Evolutionary conservation across 2,888 invertebrate species (phyloP), one percentile per base, ranked within the genome.

Genomic region (Hylaea fasciaria): DNA sequence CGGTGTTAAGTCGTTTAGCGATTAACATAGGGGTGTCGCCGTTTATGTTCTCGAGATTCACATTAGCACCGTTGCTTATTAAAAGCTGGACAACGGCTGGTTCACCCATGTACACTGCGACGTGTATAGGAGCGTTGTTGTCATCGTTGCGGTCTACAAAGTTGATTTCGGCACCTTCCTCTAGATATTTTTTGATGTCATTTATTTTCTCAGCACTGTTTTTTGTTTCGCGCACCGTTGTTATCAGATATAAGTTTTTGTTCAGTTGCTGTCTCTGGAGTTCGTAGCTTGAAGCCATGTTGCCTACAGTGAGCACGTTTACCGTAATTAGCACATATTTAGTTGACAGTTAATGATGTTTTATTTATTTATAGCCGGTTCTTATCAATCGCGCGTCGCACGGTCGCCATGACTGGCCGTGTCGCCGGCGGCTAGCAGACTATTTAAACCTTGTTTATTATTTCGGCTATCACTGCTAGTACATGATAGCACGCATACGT

Each of bases 81-180:
- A 77, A 65, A 14, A 71, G 49, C 2, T 48, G 55, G 3, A 72
- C 66, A 11, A 74, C 53, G 43, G 66, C 65, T n/a, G 28, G 46
- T 50, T 72, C 70, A 17, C 56, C 58, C 44, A 61, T 70, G 5
- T 55, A 50, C 28, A 70, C 71, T 0, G 74, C 74, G 12, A 75
- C 49, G 60, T 77, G 77, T 14, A 76, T 60, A 2, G 70, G 66
- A 28, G 74, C 70, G 56, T 74, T 73, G 35, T 60, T 47, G 39
- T 59, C 64, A 29, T 73, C 51, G 57, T 75, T 70, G 0, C 66
- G 69, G 49, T 76, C 76, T 4, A 35, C 53, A 0, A 72, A 65
- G 61, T 77, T 75, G 9, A 77, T 60, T 28, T 77, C 62, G 28
- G 76, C 74, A 1, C 73, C 74, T 11, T 62, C 53, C 8, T 63